phyloP scores from a whole-genome alignment of 2,113 vertebrate species.

The Sceloporus tristichus region DNA sequence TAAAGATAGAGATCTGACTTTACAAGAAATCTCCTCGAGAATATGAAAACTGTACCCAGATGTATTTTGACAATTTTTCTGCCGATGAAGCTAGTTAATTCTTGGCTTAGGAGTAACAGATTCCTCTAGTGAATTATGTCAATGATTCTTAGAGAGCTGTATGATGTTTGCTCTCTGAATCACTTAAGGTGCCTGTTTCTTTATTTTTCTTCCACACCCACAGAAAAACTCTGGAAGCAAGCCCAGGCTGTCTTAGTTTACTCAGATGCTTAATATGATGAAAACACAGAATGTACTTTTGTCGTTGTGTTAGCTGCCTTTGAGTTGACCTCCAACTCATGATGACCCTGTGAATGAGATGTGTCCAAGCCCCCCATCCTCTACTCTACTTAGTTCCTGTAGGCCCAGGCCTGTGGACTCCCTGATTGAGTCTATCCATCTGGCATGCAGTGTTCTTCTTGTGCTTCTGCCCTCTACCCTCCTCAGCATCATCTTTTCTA shows the following conservation, averaged over 20 bases:
- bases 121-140: conserved; percentile 61
- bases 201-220: conserved; percentile 62
- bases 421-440: no score
- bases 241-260: conserved; percentile 37
- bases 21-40: conserved; percentile 57
- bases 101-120: conserved; percentile 55
- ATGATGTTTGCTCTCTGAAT: conserved; percentile 64
- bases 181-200: conserved; percentile 55
- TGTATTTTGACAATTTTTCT: conserved; percentile 66
- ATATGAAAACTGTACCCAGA: conserved; percentile 42
- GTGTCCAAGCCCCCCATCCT: no score
- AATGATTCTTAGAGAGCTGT: conserved; percentile 54
- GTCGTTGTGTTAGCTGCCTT: no score
- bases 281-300: conserved; percentile 56
- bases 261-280: conserved; percentile 57
- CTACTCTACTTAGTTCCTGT: no score
- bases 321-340: no score
- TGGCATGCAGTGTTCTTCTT: no score
- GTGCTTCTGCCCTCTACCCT: no score
- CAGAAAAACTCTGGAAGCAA: conserved; percentile 57
- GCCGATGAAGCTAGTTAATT: conserved; percentile 58
- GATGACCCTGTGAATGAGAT: no score
- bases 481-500: no score
- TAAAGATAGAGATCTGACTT: conserved; percentile 60
- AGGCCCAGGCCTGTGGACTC: no score